phyloP scores from a whole-genome alignment of 2,888 invertebrate genomes.

The Iselma pallidipennis region DNA sequence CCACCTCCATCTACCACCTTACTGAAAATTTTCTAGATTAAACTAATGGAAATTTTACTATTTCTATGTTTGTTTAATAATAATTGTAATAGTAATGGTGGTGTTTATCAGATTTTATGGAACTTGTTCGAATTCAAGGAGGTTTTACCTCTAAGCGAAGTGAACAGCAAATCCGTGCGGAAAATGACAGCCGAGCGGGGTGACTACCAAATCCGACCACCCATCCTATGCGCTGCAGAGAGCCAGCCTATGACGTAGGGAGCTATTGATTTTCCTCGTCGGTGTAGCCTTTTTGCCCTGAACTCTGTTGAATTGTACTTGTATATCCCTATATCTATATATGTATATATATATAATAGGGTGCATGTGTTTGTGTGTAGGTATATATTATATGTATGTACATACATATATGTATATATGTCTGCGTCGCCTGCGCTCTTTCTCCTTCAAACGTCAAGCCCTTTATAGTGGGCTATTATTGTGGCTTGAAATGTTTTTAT shows the following conservation, averaged over 20 bases:
- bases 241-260: conserved; percentile 51
- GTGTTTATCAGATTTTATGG: background rate
- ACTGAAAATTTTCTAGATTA: no score
- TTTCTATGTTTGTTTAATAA: background rate
- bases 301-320: conserved; percentile 37
- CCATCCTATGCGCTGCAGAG: conserved; percentile 35
- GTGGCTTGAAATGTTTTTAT: conserved; percentile 40
- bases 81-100: background rate
- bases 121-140: background rate
- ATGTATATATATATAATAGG: background rate
- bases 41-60: background rate
- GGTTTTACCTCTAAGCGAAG: background rate
- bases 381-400: conserved; percentile 5
- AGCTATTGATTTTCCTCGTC: conserved; percentile 53
- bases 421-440: conserved; percentile 16
- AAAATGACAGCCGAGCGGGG: background rate
- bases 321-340: conserved; percentile 7
- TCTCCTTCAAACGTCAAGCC: conserved; percentile 44
- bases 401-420: background rate
- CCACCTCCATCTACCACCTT: background rate
- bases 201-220: conserved; percentile 22
- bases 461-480: conserved; percentile 48
- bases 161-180: background rate
- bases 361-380: conserved; percentile 5
- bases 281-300: conserved; percentile 51